Evolutionary conservation across 2,888 invertebrate species (phyloP), one percentile per base, ranked within the genome.

Genomic region (Dasypolia templi): DNA sequence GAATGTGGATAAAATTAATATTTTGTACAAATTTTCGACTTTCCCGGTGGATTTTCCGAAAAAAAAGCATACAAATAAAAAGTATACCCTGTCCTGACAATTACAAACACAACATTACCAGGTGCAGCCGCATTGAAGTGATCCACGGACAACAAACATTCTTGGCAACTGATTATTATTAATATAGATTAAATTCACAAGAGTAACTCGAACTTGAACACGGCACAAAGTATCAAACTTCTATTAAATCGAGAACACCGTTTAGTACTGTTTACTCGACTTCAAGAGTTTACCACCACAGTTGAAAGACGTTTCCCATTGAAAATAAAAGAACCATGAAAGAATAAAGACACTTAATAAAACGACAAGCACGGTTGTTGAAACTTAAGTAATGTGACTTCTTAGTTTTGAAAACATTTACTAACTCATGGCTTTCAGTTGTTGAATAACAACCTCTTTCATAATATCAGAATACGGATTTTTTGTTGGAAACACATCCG

Each of bases 331-430:
- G 44, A 67, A 26, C 70, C 66, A 75, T 77, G 66, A 79, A 77
- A 73, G 66, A 74, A 75, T 81, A 62, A 81, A 86, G 81, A 79
- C 75, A 74, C 72, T 81, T 81, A 75, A 77, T 75, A 86, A 81
- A 84, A 78, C 63, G 72, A 77, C 77, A 65, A 81, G 75, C 49
- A 53, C 17, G 46, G 73, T 58, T 86, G 69, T 86, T 75, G 72
- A 85, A 86, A 85, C 77, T 85, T 85, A 55, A 66, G 73, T 85
- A 81, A 86, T 86, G 85, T 72, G 78, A 81, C 68, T 85, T 85
- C 58, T 84, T 79, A 82, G 82, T 84, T 86, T 77, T 64, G 59
- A 44, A 63, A 66, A 77, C 71, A 77, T 72, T 73, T 26, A 29
- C 58, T 66, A 78, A 73, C 49, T 84, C 75, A 75, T 64, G 14